These are phyloP conservation scores for Chrysomela aeneicollis DNA, from an alignment of 2,888 invertebrate genomes.

Conservation along the genomic window DNA sequence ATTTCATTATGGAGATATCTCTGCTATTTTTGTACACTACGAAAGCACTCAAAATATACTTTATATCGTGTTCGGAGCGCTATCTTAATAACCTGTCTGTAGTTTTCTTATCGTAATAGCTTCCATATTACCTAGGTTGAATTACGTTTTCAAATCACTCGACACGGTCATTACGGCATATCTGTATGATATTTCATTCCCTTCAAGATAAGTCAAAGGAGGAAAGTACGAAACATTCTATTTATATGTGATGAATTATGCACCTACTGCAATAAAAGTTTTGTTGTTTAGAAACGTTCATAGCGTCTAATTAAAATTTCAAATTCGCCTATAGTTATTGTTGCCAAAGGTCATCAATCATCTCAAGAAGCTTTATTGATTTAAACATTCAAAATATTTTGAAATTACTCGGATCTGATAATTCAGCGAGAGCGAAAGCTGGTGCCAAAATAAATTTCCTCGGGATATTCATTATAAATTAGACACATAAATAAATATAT, in stretches of 20 bases:
- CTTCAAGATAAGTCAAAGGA: not conserved
- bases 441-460: slow-evolving; percentile 1
- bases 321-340: too few species aligned
- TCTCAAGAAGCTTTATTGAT: not conserved
- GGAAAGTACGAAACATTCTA: not conserved
- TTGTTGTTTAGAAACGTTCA: not conserved
- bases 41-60: not conserved
- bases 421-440: not conserved
- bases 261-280: not conserved
- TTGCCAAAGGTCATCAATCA: not conserved
- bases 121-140: not conserved
- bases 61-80: not conserved
- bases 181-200: not conserved
- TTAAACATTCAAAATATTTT: not conserved
- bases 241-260: not conserved
- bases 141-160: not conserved
- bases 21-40: not conserved
- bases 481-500: not conserved
- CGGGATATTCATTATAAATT: not conserved
- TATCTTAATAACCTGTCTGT: not conserved
- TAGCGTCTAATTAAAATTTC: not conserved
- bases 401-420: not conserved
- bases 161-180: not conserved
- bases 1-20: not conserved
- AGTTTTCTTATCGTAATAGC: slow-evolving; percentile 4